Evolutionary conservation across 1,140 invertebrate genomes (phyloP).

Genomic region (Sinonovacula constricta): DNA sequence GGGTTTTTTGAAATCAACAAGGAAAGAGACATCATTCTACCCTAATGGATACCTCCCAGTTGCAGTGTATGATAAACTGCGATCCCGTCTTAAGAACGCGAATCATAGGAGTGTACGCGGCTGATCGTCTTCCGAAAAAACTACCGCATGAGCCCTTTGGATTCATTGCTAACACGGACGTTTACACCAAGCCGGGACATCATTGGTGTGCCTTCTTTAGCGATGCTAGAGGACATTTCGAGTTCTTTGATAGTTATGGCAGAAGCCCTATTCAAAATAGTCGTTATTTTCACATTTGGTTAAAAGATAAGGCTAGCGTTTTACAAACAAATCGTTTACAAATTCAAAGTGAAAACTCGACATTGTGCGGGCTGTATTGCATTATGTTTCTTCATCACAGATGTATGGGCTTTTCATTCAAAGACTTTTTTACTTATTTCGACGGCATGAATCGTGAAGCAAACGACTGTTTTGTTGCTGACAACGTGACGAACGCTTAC

Average conservation of each 20-base stretch:
- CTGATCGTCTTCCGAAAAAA: neutral
- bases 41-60: slow-evolving; percentile 18
- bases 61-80: slow-evolving; percentile 19
- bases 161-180: slow-evolving; percentile 10
- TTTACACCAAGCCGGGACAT: neutral
- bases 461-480: slow-evolving; percentile 6
- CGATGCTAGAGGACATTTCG: no score
- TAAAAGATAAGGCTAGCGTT: slow-evolving; percentile 1
- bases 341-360: slow-evolving; percentile 12
- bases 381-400: slow-evolving; percentile 27
- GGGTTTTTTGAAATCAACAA: slow-evolving; percentile 9
- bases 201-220: slow-evolving; percentile 21
- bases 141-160: slow-evolving; percentile 10
- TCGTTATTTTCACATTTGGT: slow-evolving; percentile 8
- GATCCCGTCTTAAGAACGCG: slow-evolving; percentile 16
- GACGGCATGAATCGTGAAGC: neutral
- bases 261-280: slow-evolving; percentile 24
- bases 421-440: slow-evolving; percentile 12
- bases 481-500: slow-evolving; percentile 1
- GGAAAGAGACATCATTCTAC: slow-evolving; percentile 25
- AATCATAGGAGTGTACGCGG: slow-evolving; percentile 11
- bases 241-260: no score
- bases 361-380: slow-evolving; percentile 16
- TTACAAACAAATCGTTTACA: slow-evolving; percentile 12
- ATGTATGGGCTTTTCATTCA: neutral